These are phyloP conservation scores for Cephalopachus bancanus DNA, from an alignment of 2,797 vertebrate species.

Conservation along the genomic window DNA sequence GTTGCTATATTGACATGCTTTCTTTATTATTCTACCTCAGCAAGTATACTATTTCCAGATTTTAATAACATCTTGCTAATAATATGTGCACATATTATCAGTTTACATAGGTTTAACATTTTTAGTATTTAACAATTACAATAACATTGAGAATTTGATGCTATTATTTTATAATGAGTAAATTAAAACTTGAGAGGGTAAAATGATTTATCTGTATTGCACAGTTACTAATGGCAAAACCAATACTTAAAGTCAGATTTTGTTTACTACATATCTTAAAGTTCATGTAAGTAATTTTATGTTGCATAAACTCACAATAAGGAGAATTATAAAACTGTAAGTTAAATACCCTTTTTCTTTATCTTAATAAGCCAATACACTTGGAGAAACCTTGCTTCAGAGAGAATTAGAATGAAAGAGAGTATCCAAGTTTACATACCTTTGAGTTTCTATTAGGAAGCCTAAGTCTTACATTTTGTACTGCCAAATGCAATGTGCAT, in stretches of 20 bases:
- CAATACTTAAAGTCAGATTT: neutral
- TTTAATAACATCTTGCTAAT: neutral
- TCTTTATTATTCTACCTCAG: neutral
- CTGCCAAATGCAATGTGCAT: neutral
- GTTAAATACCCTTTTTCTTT: neutral
- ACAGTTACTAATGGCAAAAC: neutral
- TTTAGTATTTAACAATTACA: neutral
- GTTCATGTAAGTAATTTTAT: neutral
- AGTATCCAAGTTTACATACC: neutral
- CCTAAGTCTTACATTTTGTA: neutral
- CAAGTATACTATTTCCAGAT: neutral
- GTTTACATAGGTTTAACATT: neutral
- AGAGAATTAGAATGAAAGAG: slow-evolving; percentile 5
- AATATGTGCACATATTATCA: neutral
- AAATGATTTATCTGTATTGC: neutral
- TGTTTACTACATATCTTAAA: neutral
- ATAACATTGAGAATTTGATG: neutral
- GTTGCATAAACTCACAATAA: neutral
- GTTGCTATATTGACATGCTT: neutral
- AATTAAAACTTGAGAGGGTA: neutral
- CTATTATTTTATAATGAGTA: neutral
- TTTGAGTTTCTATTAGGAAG: neutral
- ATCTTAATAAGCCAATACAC: neutral
- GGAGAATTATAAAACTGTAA: neutral
- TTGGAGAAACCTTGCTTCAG: neutral